Percentiles rank a stretch among this genome's conserved stretches.
phyloP scores from a whole-genome alignment of 2,888 invertebrate genomes.

The Agrotis exclamationis region DNA sequence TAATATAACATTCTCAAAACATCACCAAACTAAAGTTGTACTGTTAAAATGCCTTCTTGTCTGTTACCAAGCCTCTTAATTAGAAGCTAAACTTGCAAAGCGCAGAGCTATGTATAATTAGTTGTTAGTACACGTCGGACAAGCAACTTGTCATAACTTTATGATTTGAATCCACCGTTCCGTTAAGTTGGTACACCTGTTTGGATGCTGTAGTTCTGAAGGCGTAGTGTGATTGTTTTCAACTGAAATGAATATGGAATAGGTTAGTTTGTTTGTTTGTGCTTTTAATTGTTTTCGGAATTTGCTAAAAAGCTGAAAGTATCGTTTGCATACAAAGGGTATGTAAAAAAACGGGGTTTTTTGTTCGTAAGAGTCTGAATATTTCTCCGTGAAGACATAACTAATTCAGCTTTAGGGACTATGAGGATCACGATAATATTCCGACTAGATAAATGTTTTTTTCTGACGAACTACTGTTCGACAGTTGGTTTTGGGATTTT shows the following conservation, averaged over 20 bases:
- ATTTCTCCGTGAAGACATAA: no score
- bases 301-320: neutral
- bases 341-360: no score
- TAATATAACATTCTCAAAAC: constrained; percentile 2
- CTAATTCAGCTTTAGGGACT: no score
- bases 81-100: constrained; percentile 4
- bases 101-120: constrained; percentile 19
- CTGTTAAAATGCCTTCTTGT: constrained; percentile 17
- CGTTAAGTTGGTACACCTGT: constrained; percentile 1
- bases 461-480: no score
- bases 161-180: constrained; percentile 8
- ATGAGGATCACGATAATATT: no score
- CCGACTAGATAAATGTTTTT: no score
- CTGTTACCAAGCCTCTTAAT: neutral
- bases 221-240: constrained; percentile 13
- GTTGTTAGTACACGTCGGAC: constrained; percentile 4
- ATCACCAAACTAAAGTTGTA: neutral
- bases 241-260: constrained; percentile 17
- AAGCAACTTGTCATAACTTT: constrained; percentile 39
- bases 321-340: neutral
- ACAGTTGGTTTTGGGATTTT: no score
- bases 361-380: no score
- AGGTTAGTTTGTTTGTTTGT: constrained; percentile 14
- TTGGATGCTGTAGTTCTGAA: neutral
- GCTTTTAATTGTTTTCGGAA: neutral